Conservation (phyloP, 1,140 invertebrate genomes). For the Zaprionus kolodkinae region DNA sequence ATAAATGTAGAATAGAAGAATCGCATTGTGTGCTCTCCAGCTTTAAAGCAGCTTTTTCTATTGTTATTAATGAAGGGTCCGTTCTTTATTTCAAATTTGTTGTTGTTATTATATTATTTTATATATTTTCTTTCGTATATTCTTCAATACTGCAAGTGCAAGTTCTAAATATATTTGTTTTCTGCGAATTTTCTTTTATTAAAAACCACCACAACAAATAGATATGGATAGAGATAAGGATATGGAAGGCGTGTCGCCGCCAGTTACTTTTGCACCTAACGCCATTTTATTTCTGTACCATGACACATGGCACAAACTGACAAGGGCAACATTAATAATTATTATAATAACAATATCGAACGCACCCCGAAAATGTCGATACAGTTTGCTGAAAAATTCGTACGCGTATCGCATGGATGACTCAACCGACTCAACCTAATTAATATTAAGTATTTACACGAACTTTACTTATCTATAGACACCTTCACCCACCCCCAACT, state of each 20-base stretch:
- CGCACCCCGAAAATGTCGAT: background rate
- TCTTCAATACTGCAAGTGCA: background rate
- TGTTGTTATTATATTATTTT: too few relatives aligned
- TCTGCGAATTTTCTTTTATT: background rate
- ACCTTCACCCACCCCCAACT: background rate
- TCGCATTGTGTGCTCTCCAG: too few relatives aligned
- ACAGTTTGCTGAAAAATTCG: conserved; percentile 8
- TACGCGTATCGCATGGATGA: background rate
- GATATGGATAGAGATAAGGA: background rate
- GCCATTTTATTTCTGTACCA: background rate
- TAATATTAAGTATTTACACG: conserved; percentile 15
- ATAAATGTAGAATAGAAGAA: too few relatives aligned
- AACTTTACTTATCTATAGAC: conserved; percentile 7
- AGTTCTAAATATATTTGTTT: background rate
- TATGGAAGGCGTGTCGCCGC: background rate
- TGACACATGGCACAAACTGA: conserved; percentile 9
- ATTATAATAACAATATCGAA: background rate
- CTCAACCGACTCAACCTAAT: conserved; percentile 3
- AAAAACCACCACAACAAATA: background rate
- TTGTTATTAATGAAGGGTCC: too few relatives aligned
- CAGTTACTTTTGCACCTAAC: background rate
- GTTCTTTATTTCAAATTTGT: too few relatives aligned
- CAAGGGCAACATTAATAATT: background rate
- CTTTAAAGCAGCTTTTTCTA: too few relatives aligned
- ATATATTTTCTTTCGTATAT: too few relatives aligned